Conservation (phyloP, 2,113 vertebrate genomes). For the Tachycineta bicolor region DNA sequence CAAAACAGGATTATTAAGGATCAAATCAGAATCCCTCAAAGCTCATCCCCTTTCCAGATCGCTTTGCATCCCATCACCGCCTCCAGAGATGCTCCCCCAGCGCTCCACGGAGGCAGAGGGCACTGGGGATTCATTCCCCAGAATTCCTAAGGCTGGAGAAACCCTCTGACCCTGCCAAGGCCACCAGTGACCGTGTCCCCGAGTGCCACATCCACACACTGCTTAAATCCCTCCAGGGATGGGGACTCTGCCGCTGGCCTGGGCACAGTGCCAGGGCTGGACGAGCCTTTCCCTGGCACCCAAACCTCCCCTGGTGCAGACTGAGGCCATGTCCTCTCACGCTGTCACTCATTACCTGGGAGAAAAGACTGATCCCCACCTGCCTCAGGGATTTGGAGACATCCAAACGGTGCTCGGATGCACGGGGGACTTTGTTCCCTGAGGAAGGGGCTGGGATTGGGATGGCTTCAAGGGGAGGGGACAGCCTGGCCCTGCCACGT, state of each 20-base stretch:
- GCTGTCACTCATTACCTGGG: background rate
- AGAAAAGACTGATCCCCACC: background rate
- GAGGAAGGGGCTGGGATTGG: background rate
- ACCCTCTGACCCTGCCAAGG: background rate
- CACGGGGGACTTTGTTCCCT: fast-evolving
- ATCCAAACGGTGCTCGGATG: fast-evolving
- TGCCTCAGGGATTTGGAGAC: background rate
- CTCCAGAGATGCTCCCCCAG: background rate
- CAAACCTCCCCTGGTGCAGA: background rate
- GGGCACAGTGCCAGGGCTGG: background rate
- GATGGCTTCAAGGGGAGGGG: background rate
- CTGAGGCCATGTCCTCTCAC: background rate
- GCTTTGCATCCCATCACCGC: background rate
- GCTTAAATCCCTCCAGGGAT: background rate
- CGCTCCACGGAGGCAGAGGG: fast-evolving
- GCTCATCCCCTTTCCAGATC: background rate
- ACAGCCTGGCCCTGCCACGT: background rate
- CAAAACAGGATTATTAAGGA: background rate
- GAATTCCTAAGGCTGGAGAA: background rate
- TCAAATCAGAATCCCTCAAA: background rate
- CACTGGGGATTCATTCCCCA: fast-evolving
- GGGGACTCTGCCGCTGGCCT: background rate
- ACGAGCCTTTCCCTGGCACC: background rate
- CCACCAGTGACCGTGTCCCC: background rate
- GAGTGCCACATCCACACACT: background rate